Percentiles rank a stretch among this genome's conserved stretches.
phyloP scores from a whole-genome alignment of 2,797 vertebrate genomes.

The Smutsia gigantea region DNA sequence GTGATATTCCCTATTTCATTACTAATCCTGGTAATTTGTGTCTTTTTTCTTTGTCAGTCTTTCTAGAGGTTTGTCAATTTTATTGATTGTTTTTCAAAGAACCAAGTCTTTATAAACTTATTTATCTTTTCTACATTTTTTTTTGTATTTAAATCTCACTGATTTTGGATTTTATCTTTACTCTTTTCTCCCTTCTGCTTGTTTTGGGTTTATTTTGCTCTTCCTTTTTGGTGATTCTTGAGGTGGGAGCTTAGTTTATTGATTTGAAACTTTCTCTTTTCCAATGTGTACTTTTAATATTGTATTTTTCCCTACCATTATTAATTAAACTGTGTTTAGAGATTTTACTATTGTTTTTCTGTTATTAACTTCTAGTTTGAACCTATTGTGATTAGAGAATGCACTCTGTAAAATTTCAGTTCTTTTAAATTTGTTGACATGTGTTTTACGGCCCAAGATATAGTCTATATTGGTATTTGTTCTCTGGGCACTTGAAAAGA shows the following conservation, averaged over 20 bases:
- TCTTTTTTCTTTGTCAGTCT: neutral
- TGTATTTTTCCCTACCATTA: neutral
- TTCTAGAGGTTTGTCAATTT: neutral
- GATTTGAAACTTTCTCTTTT: neutral
- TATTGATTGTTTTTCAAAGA: slow-evolving; percentile 19
- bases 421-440: neutral
- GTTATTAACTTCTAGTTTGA: neutral
- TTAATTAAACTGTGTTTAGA: neutral
- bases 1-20: neutral
- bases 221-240: neutral
- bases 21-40: neutral
- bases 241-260: neutral
- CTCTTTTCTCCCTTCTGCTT: neutral
- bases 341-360: slow-evolving; percentile 29
- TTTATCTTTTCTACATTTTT: neutral
- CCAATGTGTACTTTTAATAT: neutral
- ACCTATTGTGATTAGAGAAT: neutral
- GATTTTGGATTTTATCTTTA: neutral
- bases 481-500: neutral
- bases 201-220: neutral
- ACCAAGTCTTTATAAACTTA: neutral
- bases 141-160: neutral
- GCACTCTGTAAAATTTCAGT: neutral
- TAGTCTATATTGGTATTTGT: neutral
- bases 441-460: neutral